Evolutionary conservation across 2,888 invertebrate species (phyloP), one percentile per base, ranked within the genome.

Genomic region (Seira sanloemensis): DNA sequence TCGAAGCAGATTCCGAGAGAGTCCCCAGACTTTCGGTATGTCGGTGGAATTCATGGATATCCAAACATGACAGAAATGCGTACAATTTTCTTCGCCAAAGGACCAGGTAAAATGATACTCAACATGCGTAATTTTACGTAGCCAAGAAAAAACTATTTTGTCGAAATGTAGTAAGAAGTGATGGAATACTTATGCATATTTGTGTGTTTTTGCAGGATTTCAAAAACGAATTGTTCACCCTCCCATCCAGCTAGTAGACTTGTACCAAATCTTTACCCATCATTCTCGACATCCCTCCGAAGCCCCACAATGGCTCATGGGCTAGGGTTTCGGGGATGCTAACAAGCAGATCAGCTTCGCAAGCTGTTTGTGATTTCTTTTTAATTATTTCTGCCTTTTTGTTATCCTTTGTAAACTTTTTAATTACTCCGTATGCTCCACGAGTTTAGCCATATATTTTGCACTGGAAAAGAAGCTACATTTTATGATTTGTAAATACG

Each of bases 231-330:
- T 89, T 62, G 89, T 90, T 9, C 86, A 90, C 16, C 87, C 90
- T 12, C 91, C 92, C 0, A 91, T 93, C 46, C 88, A 91, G 46
- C 90, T 91, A 65, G 91, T 92, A 27, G 93, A 93, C 88, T 90
- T 92, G 62, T 93, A 93, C 88, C 91, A 91, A 27, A 90, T 93
- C 73, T 90, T 92, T 84, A 91, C 92, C 77, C 90, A 91, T 79
- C 88, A n/a, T 92, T 2, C 89, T 93, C 24, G 90, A 90, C 16
- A 90, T 92, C 18, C 83, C 89, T 4, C 90, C 92, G 0, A 89
- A 91, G 25, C 91, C 92, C 9, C 89, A 90, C 84, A 90, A 91
- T 86, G 91, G 91, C 76, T 87, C 90, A 1, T 90, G 90, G 91
- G 90, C 50, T 84, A 88, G 88, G 72, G 87, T 89, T 18, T 78